These are phyloP conservation scores for Gadopsis bispinosus DNA, from an alignment of 2,797 vertebrate genomes.

Conservation along the genomic window DNA sequence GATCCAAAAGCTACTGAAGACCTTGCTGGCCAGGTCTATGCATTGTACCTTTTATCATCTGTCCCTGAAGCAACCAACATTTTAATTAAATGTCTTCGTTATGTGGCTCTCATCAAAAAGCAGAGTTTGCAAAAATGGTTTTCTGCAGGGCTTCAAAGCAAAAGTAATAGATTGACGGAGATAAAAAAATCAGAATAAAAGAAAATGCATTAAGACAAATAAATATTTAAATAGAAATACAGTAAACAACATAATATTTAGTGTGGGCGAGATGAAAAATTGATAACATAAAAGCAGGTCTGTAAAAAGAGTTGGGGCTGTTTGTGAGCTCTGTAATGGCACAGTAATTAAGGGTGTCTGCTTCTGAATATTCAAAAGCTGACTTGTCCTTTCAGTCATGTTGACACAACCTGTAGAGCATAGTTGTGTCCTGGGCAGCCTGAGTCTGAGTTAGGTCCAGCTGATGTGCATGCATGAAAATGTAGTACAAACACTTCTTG, in stretches of 20 bases:
- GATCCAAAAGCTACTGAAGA: neutral
- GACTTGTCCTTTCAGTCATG: conserved; percentile 4
- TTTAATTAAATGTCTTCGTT: conserved; percentile 4
- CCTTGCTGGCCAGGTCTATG: neutral
- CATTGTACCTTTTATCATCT: neutral
- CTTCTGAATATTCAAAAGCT: conserved; percentile 44
- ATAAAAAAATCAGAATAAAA: neutral
- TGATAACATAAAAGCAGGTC: conserved; percentile 28
- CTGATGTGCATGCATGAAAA: conserved; percentile 43
- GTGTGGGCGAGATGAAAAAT: conserved; percentile 4
- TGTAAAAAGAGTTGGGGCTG: neutral
- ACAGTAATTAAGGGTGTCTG: conserved; percentile 31
- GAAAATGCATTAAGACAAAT: conserved; percentile 3
- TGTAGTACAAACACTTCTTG: conserved; percentile 1
- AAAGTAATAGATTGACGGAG: conserved; percentile 1
- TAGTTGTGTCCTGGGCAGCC: neutral
- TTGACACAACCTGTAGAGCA: conserved; percentile 31
- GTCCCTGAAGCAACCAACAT: conserved; percentile 15
- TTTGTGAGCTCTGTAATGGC: conserved; percentile 23
- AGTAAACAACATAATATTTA: neutral
- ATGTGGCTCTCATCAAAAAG: conserved; percentile 18
- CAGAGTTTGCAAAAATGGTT: conserved; percentile 2
- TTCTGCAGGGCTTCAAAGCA: conserved; percentile 2
- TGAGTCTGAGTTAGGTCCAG: conserved; percentile 3
- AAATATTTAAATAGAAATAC: conserved; percentile 8